phyloP scores from a whole-genome alignment of 2,113 vertebrate species.

The Melanerpes formicivorus region DNA sequence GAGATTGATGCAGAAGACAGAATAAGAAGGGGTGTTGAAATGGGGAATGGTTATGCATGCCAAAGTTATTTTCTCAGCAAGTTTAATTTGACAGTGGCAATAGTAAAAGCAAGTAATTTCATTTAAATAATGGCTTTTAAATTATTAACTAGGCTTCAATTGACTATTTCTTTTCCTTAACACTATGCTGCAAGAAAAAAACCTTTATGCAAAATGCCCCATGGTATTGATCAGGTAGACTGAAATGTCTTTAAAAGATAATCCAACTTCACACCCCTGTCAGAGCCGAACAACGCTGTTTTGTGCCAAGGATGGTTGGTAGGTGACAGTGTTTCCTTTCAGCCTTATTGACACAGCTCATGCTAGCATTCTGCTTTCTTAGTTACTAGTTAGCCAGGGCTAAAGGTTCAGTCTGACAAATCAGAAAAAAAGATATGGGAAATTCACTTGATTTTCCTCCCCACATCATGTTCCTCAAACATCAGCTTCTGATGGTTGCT shows the following conservation, averaged over 20 bases:
- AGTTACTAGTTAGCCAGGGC: neutral
- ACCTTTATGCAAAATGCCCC: neutral
- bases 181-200: neutral
- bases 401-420: neutral
- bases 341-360: neutral
- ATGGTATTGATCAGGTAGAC: neutral
- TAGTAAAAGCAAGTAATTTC: neutral
- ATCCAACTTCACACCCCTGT: neutral
- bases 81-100: neutral
- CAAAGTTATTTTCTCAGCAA: neutral
- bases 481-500: neutral
- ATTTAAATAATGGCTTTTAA: neutral
- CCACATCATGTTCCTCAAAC: neutral
- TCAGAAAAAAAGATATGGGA: neutral
- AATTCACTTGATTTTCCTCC: neutral
- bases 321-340: neutral
- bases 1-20: neutral
- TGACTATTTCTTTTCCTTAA: neutral
- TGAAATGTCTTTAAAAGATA: neutral
- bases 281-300: neutral
- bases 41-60: neutral
- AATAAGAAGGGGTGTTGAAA: neutral
- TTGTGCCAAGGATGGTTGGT: rapidly evolving
- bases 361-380: neutral
- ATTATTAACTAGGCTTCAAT: neutral